phyloP scores from a whole-genome alignment of 2,797 vertebrate genomes.

The Cichlasoma orientale region DNA sequence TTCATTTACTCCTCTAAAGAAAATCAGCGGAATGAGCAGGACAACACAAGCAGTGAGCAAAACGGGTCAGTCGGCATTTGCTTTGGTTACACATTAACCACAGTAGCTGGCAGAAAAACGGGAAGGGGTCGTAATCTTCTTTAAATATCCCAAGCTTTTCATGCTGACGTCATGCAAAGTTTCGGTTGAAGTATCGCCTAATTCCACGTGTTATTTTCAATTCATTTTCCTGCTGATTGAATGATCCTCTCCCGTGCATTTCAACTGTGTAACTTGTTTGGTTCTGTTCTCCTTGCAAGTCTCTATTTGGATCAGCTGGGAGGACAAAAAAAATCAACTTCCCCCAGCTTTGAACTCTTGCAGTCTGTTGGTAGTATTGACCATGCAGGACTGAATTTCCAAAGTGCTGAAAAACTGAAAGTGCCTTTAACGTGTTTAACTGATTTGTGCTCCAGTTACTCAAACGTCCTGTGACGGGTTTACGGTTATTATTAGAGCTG shows the following conservation, averaged over 20 bases:
- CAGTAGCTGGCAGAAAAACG: neutral
- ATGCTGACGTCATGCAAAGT: conserved; percentile 7
- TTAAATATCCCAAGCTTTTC: conserved; percentile 3
- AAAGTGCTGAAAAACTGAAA: neutral
- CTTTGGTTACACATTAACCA: conserved; percentile 71
- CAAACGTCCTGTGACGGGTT: neutral
- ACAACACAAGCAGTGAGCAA: neutral
- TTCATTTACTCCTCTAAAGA: neutral
- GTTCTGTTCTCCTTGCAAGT: neutral
- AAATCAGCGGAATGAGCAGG: neutral
- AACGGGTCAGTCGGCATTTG: conserved; percentile 19
- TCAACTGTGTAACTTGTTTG: neutral
- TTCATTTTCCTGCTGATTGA: neutral
- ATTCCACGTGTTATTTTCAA: neutral
- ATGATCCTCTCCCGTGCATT: too few species aligned
- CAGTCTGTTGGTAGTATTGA: neutral
- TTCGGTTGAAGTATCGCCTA: conserved; percentile 28
- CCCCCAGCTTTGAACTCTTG: neutral
- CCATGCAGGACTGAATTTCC: neutral
- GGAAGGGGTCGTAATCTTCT: conserved; percentile 12
- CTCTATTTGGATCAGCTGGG: neutral
- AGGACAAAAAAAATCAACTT: neutral
- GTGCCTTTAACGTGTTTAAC: neutral
- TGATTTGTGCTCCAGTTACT: neutral
- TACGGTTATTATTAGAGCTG: neutral